phyloP scores from a whole-genome alignment of 2,888 invertebrate species.

The Esperia sulphurella region DNA sequence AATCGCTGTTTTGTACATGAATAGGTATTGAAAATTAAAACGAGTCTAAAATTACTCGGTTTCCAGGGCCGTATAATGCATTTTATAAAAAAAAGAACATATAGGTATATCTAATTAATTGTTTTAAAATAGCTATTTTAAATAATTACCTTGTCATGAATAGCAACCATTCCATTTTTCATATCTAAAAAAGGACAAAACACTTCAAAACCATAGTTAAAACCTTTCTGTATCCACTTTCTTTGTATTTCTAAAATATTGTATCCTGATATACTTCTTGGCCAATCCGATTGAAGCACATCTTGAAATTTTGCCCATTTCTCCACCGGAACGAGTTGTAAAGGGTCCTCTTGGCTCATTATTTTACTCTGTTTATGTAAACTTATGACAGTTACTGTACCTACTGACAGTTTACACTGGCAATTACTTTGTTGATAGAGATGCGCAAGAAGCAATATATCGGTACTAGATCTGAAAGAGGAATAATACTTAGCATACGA shows the following conservation, averaged over 20 bases:
- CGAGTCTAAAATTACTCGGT: not conserved
- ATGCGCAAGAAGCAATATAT: no score
- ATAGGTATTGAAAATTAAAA: no score
- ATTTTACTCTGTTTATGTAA: not conserved
- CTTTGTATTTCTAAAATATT: conserved; percentile 51
- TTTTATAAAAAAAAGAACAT: no score
- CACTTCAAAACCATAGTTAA: conserved; percentile 44
- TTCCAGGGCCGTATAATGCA: not conserved
- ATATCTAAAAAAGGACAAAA: conserved; percentile 59
- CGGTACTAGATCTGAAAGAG: no score
- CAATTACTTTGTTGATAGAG: no score
- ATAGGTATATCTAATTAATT: no score
- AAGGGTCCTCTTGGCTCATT: conserved; percentile 9
- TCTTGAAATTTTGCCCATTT: conserved; percentile 35
- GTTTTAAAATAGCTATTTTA: no score
- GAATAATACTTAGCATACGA: no score
- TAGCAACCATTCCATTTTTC: conserved; percentile 48
- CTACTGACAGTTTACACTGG: no score
- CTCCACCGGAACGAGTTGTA: conserved; percentile 23
- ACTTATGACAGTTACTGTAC: no score
- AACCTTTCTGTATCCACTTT: conserved; percentile 35
- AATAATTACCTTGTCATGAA: conserved; percentile 43
- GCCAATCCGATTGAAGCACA: conserved; percentile 36
- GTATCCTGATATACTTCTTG: conserved; percentile 45
- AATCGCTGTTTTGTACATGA: no score